Base-by-base conservation (phyloP, 2,797 vertebrate genomes). In the Natrix natrix region DNA sequence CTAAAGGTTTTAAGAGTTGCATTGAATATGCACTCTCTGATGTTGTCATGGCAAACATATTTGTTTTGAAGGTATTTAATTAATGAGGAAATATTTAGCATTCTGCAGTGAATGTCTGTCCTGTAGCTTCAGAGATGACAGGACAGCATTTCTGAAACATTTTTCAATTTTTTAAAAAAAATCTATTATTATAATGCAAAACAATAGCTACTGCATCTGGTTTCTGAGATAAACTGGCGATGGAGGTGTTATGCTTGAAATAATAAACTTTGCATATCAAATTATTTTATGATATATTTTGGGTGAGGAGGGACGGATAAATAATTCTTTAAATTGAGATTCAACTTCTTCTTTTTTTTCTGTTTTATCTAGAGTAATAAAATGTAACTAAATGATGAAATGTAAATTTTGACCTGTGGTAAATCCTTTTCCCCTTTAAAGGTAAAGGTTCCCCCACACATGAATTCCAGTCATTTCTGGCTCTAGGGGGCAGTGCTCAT, bases 61-160 rank as follows among this genome's bases (percentile, higher is more conserved):
- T 94, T 91, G 74, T 83, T 48, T 83, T 24, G 74, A 48, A 83
- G 22, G 20, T 83, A 86, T 95, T 95, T 93, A 93, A 93, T 94
- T 95, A 94, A 48, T 93, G 17, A 90, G 93, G 60, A 32, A 92
- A 93, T 43, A 86, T 28, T 37, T 91, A 91, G 2, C 26, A 59
- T 20, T 90, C 37, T 78, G 55, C 48, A 26, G 1, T 32, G 11
- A 54, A 66, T 86, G 55, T 87, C 87, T 91, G 16, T 91, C 61
- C 88, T 90, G 93, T 56, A 88, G 26, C 54, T 6, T 83, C 55
- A 90, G 63, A 93, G 95, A 95, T 93, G 92, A 55, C n/a, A 11
- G 61, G 37, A n/a, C 54, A 0, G 0, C 14, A 92, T 28, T 28
- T 22, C 63, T 56, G 59, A 48, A 86, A 87, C 86, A 69, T 86